Conservation (phyloP, 2,113 vertebrate species). For the Indicator indicator region DNA sequence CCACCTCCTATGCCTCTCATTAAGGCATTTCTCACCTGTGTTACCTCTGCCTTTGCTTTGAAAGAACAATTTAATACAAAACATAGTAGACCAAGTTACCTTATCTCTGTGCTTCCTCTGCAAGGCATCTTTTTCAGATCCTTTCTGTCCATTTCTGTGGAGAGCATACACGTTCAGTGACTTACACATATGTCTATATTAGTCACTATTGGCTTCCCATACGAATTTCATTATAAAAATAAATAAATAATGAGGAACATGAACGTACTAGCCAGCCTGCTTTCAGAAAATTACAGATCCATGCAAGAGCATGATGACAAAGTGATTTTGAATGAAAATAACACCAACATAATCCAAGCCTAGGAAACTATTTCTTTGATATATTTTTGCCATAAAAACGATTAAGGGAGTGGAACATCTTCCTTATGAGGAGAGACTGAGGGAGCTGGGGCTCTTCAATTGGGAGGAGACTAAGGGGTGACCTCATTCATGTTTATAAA, state of each 20-base stretch:
- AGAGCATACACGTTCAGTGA: not conserved
- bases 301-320: constrained; percentile 31
- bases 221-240: not conserved
- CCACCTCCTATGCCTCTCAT: rapidly evolving
- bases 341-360: not conserved
- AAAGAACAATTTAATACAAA: not conserved
- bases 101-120: not conserved
- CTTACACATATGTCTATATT: not conserved
- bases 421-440: no score
- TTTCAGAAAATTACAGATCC: constrained; percentile 47
- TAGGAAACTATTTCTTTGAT: not conserved
- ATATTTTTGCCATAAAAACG: no score
- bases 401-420: no score
- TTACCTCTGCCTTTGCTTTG: not conserved
- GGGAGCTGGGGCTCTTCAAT: no score
- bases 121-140: not conserved
- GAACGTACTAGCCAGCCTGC: not conserved
- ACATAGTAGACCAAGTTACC: not conserved
- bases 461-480: no score
- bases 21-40: not conserved
- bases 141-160: not conserved
- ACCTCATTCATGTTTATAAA: no score
- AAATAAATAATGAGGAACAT: not conserved
- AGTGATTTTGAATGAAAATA: constrained; percentile 38
- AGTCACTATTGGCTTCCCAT: not conserved